A percentile compares a stretch with the other conserved stretches of the same genome.
Conservation (phyloP, 1,140 invertebrate species). For the Drosophila trapezifrons region DNA sequence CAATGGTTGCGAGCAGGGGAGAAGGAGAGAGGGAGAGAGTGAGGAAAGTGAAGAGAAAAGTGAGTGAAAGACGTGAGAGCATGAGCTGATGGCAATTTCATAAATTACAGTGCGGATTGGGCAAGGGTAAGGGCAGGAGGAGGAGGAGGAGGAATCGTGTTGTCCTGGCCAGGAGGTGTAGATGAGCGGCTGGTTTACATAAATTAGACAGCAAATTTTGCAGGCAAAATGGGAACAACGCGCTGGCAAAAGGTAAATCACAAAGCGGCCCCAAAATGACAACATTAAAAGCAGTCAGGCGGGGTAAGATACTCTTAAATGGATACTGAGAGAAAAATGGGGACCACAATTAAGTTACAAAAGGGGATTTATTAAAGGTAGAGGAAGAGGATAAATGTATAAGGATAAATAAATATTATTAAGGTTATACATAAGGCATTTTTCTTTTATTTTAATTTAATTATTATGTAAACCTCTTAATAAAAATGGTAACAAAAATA, state of each 20-base stretch:
- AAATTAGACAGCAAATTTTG: slow-evolving; percentile 79
- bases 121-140: not conserved
- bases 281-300: slow-evolving; percentile 54
- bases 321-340: slow-evolving; percentile 18
- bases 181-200: slow-evolving; percentile 39
- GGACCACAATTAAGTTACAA: not conserved
- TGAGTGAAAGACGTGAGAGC: slow-evolving; percentile 51
- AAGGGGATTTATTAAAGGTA: not conserved
- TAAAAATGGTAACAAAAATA: not conserved
- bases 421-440: no score
- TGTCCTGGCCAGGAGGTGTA: not conserved
- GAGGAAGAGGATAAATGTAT: not conserved
- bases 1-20: slow-evolving; percentile 28
- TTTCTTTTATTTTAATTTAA: no score
- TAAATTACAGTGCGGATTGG: slow-evolving; percentile 52
- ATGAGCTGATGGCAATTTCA: slow-evolving; percentile 57
- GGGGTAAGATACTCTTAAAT: slow-evolving; percentile 21
- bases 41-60: no score
- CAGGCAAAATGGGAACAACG: slow-evolving; percentile 64
- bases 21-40: not conserved
- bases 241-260: slow-evolving; percentile 69
- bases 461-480: no score
- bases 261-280: slow-evolving; percentile 61
- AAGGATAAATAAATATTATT: no score
- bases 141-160: not conserved